A percentile compares a stretch with the other conserved stretches of the same genome.
phyloP scores from a whole-genome alignment of 2,113 vertebrate genomes.

The Empidonax traillii region DNA sequence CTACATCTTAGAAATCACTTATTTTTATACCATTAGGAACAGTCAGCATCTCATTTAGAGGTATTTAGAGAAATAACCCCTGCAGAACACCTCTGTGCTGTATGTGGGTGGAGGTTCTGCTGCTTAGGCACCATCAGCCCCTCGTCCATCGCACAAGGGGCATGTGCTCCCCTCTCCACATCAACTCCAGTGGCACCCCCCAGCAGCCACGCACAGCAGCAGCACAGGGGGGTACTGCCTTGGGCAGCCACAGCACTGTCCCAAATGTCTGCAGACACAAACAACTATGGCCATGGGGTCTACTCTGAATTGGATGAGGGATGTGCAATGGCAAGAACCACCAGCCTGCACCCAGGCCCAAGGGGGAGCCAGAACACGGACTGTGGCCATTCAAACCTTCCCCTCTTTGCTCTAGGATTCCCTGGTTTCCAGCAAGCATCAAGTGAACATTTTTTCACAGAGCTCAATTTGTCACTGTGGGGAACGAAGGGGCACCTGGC shows the following conservation, averaged over 20 bases:
- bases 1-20: rapidly evolving
- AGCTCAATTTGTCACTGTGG: neutral
- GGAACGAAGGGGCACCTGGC: neutral
- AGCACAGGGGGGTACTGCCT: rapidly evolving
- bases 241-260: neutral
- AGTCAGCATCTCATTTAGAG: neutral
- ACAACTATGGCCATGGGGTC: neutral
- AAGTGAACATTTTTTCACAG: rapidly evolving
- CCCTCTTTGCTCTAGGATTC: neutral
- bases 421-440: neutral
- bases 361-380: neutral
- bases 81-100: neutral
- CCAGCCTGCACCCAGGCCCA: neutral
- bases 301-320: neutral
- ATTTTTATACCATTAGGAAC: neutral
- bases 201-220: neutral
- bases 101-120: neutral
- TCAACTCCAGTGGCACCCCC: no score
- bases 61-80: neutral
- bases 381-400: neutral
- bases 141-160: neutral
- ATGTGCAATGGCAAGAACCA: neutral
- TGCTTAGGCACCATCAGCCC: neutral
- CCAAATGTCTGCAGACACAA: neutral
- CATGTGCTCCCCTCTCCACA: rapidly evolving